Evolutionary conservation across 2,888 invertebrate genomes (phyloP), one percentile per base, ranked within the genome.

Genomic region (Andrena minutula): DNA sequence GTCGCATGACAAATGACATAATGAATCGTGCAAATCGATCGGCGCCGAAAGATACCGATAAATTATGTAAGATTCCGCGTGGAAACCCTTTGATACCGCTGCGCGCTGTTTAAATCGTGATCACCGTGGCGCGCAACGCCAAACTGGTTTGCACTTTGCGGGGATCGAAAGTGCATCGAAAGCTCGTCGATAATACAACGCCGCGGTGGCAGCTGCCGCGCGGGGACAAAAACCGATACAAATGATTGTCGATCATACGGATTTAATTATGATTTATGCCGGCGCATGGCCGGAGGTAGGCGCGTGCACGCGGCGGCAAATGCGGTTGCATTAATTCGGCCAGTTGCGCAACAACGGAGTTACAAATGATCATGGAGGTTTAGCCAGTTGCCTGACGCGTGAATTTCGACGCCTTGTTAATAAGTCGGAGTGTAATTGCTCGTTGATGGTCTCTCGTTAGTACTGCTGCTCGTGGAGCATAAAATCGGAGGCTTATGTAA

Each of bases 191-290:
- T 71, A 79, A 79, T 32, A 63, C 30, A 10, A 20, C 23, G 58
- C 60, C 66, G 77, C 61, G 66, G 60, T 28, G 2, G 47, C 51
- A 51, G 74, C 58, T 74, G 66, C 74, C 74, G 16, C 26, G 23
- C n/a, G 47, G 8, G 49, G 72, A 78, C 80, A 80, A 80, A 80
- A 80, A 80, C 35, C 68, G 78, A 80, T 80, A 78, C 79, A 49
- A 80, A 80, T 66, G 79, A 78, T 72, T 66, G 79, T 78, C 72
- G 68, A 68, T 74, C 80, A 49, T 73, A 41, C 69, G 51, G 81
- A 81, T 81, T 81, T 81, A 81, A 81, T 81, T 81, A 81, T 81
- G 79, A 81, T 81, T 80, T 80, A 80, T 78, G 63, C 63, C 58
- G 41, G 35, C 32, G 10, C 28, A 47, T 28, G 35, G 56, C n/a